Evolutionary conservation across 2,113 vertebrate genomes (phyloP), one percentile per base, ranked within the genome.

Genomic region (Caracal caracal): DNA sequence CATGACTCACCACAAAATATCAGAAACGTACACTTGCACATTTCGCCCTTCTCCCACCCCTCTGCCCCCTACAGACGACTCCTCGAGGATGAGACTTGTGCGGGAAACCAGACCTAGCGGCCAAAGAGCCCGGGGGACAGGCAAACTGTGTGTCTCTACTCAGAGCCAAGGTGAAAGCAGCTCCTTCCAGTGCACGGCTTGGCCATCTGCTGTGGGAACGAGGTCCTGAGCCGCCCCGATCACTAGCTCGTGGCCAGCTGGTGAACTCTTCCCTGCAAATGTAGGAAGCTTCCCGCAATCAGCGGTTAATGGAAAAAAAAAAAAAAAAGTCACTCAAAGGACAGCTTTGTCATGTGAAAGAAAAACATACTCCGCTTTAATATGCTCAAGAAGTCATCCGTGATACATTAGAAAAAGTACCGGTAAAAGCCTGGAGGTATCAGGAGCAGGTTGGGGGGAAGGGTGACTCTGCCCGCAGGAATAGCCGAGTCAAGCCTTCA

Each of bases 291-390:
- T 85, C 40, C 20, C 61, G 43, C 47, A 20, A 40, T 75, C 11
- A 20, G 17, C 56, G 66, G 80, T 90, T 93, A 94, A 61, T 37
- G 49, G 2, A 35, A 43, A 35, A 71, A 49, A 59, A 65, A 88
- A 47, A 47, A 47, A 73, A 26, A 85, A 90, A 96, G 47, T 35
- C 33, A 95, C 47, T 65, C 78, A 71, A 95, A 94, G 78, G 71
- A 88, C 88, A 96, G 91, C 53, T 76, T 87, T 86, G 87, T 76
- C 61, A n/a, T 35, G 40, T 75, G 47, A 88, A 85, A 68, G 47
- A 66, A 83, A 91, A 92, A 88, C 56, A 75, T 10, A 73, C 26
- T 90, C 63, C 17, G 33, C 40, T 98, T 98, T 98, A 98, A 98
- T 98, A 61, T 56, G 79, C 49, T 56, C 73, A 92, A 90, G 76